A percentile compares a stretch with the other conserved stretches of the same genome.
phyloP scores from a whole-genome alignment of 1,140 invertebrate species.

The Nebria ingens region DNA sequence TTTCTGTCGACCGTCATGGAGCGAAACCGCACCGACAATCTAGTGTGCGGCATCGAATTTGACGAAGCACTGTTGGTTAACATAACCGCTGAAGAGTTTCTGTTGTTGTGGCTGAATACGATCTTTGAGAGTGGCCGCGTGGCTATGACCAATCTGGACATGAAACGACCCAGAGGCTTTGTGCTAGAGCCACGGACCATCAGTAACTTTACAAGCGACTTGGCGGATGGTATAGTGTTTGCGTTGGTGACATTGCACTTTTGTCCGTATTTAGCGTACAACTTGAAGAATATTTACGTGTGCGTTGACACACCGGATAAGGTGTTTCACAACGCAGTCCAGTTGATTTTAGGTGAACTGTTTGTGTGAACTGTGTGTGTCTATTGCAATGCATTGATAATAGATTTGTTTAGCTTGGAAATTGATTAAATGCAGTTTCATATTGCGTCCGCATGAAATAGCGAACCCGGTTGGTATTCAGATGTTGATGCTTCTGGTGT shows the following conservation, averaged over 20 bases:
- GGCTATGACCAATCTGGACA: not conserved
- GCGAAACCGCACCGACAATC: not conserved
- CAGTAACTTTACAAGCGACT: constrained; percentile 24
- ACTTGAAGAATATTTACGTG: constrained; percentile 29
- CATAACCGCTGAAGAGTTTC: not conserved
- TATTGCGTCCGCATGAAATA: constrained; percentile 30
- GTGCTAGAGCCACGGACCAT: constrained; percentile 17
- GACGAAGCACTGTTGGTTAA: not conserved
- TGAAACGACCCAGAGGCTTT: not conserved
- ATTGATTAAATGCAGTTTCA: constrained; percentile 32
- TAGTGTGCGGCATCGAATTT: not conserved
- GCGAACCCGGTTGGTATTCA: constrained; percentile 28
- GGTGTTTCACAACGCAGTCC: constrained; percentile 34
- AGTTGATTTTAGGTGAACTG: no score
- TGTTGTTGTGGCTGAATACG: not conserved
- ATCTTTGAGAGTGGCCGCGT: not conserved
- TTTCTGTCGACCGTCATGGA: constrained; percentile 14
- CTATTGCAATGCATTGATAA: no score
- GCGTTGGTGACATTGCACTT: constrained; percentile 30
- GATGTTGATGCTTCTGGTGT: constrained; percentile 32
- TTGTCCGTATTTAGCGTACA: constrained; percentile 32
- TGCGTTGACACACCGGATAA: constrained; percentile 25
- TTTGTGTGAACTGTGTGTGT: no score
- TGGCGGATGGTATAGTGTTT: constrained; percentile 32
- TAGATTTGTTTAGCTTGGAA: constrained; percentile 33